A percentile compares a stretch with the other conserved stretches of the same genome.
These are phyloP conservation scores for Lacerta agilis DNA, from an alignment of 2,797 vertebrate genomes.

Conservation along the genomic window DNA sequence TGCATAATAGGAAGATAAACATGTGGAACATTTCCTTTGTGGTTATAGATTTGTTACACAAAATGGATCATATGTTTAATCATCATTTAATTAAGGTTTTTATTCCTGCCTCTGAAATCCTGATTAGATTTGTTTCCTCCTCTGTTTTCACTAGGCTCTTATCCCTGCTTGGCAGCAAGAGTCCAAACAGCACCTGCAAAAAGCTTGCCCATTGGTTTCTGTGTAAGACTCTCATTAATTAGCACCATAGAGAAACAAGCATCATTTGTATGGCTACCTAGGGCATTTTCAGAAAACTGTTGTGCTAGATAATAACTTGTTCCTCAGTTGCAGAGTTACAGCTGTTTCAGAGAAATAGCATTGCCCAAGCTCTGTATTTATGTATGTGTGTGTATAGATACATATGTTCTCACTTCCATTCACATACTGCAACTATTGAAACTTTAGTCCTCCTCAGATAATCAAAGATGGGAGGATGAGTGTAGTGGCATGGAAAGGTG, in stretches of 20 bases:
- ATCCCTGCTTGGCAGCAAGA: background rate
- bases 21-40: background rate
- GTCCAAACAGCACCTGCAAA: background rate
- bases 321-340: background rate
- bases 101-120: background rate
- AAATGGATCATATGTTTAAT: slow-evolving; percentile 32
- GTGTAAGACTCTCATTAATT: background rate
- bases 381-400: background rate
- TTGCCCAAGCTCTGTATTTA: no score
- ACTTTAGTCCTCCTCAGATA: background rate
- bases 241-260: background rate
- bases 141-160: background rate
- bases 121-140: background rate
- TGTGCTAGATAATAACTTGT: background rate
- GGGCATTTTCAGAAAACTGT: background rate
- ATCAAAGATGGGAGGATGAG: background rate
- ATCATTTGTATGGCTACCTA: background rate
- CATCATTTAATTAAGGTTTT: slow-evolving; percentile 53
- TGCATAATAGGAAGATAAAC: background rate
- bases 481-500: background rate
- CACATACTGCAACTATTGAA: background rate
- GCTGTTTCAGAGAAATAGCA: background rate
- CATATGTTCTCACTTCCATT: background rate
- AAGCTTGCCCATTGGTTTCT: background rate
- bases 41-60: background rate